Percentiles rank a stretch among this genome's conserved stretches.
These are phyloP conservation scores for Lemur catta DNA, from an alignment of 2,797 vertebrate species.

Conservation along the genomic window DNA sequence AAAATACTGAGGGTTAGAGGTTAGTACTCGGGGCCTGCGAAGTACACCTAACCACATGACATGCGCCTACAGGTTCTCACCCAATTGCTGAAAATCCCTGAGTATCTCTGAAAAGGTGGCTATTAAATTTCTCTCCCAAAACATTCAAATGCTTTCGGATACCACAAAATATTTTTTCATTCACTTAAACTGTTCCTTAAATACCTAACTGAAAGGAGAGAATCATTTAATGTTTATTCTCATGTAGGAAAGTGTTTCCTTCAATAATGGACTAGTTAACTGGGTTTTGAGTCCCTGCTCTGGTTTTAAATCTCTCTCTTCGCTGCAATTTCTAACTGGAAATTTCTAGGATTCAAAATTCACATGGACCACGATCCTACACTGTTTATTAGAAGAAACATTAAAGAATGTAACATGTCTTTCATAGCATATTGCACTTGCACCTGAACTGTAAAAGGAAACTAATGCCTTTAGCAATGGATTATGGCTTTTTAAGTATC, in stretches of 20 bases:
- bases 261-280: slow-evolving; percentile 43
- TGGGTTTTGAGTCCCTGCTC: slow-evolving; percentile 44
- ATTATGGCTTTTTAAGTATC: slow-evolving; percentile 79
- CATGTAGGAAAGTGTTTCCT: slow-evolving; percentile 27
- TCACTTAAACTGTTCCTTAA: slow-evolving; percentile 65
- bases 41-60: slow-evolving; percentile 2
- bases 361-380: neutral
- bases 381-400: slow-evolving; percentile 63
- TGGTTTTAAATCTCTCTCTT: slow-evolving; percentile 59
- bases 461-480: slow-evolving; percentile 70
- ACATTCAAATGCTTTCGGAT: slow-evolving; percentile 49
- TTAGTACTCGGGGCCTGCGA: slow-evolving; percentile 7
- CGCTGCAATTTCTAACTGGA: neutral
- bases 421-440: slow-evolving; percentile 27
- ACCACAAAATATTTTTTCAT: slow-evolving; percentile 42
- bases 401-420: slow-evolving; percentile 59
- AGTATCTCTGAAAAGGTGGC: slow-evolving; percentile 44
- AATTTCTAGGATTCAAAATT: slow-evolving; percentile 53
- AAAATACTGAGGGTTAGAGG: slow-evolving; percentile 46
- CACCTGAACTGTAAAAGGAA: slow-evolving; percentile 74
- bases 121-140: slow-evolving; percentile 64
- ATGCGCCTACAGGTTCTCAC: neutral
- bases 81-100: slow-evolving; percentile 43
- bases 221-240: slow-evolving; percentile 60
- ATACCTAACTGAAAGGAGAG: slow-evolving; percentile 62